phyloP scores from a whole-genome alignment of 2,888 invertebrate genomes.

The Micropterix aruncella region DNA sequence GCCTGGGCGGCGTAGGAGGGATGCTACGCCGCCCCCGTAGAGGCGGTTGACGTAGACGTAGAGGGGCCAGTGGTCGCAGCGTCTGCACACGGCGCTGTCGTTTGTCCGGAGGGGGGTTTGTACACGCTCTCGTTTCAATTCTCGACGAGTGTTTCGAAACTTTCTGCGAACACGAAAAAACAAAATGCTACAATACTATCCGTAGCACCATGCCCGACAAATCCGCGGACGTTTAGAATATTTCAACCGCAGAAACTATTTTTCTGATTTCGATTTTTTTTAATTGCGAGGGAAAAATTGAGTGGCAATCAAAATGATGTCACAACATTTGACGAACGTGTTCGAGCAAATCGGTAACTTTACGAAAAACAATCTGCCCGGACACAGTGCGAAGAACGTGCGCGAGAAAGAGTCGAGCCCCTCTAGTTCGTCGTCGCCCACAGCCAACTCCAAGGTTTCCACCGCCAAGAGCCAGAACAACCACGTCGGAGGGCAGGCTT shows the following conservation, averaged over 20 bases:
- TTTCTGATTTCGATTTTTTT: too few species aligned
- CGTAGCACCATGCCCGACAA: too few species aligned
- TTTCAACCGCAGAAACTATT: too few species aligned
- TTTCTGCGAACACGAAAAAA: not conserved
- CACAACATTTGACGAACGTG: constrained; percentile 35
- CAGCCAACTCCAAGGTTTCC: constrained; percentile 18
- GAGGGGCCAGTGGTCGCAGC: not conserved
- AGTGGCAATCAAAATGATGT: constrained; percentile 28
- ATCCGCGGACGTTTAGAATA: too few species aligned
- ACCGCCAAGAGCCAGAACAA: constrained; percentile 15
- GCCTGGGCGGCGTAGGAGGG: not conserved
- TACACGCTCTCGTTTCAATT: not conserved
- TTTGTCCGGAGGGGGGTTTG: not conserved
- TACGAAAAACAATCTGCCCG: constrained; percentile 33
- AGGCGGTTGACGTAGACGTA: not conserved
- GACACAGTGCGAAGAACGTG: constrained; percentile 24
- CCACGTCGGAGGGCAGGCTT: constrained; percentile 16
- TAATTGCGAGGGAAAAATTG: too few species aligned
- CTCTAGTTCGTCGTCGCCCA: constrained; percentile 9
- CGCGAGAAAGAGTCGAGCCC: constrained; percentile 30
- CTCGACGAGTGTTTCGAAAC: not conserved
- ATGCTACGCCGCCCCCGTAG: not conserved
- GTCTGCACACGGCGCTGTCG: not conserved
- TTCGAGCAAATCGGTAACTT: constrained; percentile 39
- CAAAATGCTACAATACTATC: too few species aligned